A percentile compares a stretch with the other conserved stretches of the same genome.
These are phyloP conservation scores for Scaptomyza reducta DNA, from an alignment of 2,888 invertebrate genomes.

Conservation along the genomic window DNA sequence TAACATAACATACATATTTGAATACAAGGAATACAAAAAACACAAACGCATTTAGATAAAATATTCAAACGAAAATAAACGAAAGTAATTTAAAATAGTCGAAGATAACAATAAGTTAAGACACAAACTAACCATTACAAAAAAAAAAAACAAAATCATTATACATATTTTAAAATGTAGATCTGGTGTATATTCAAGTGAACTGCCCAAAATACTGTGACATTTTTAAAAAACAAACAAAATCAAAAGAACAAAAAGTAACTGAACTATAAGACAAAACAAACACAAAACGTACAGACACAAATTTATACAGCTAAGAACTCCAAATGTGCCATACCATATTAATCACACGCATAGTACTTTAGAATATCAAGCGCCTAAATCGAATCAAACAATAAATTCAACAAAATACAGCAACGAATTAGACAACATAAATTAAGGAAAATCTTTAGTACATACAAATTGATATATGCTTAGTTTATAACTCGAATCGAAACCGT, in stretches of 20 bases:
- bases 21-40: conserved; percentile 54
- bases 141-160: conserved; percentile 6
- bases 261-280: conserved; percentile 9
- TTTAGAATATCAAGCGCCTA: conserved; percentile 41
- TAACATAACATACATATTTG: conserved; percentile 46
- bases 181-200: conserved; percentile 38
- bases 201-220: conserved; percentile 61
- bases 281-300: conserved; percentile 15
- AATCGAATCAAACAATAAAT: conserved; percentile 51
- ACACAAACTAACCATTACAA: conserved; percentile 20
- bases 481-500: conserved; percentile 25
- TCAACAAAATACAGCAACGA: conserved; percentile 24
- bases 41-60: conserved; percentile 50
- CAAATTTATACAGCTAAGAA: conserved; percentile 38
- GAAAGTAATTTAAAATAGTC: conserved; percentile 45
- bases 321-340: conserved; percentile 71
- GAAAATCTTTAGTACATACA: conserved; percentile 37
- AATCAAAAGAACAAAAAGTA: conserved; percentile 8
- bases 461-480: conserved; percentile 31
- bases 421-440: conserved; percentile 50
- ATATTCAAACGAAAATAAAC: conserved; percentile 34
- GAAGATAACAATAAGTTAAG: conserved; percentile 40
- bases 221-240: conserved; percentile 35
- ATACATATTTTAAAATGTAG: conserved; percentile 10
- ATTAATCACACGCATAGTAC: conserved; percentile 18